Evolutionary conservation across 2,888 invertebrate genomes (phyloP).

Genomic region (Agonopterix heracliana): DNA sequence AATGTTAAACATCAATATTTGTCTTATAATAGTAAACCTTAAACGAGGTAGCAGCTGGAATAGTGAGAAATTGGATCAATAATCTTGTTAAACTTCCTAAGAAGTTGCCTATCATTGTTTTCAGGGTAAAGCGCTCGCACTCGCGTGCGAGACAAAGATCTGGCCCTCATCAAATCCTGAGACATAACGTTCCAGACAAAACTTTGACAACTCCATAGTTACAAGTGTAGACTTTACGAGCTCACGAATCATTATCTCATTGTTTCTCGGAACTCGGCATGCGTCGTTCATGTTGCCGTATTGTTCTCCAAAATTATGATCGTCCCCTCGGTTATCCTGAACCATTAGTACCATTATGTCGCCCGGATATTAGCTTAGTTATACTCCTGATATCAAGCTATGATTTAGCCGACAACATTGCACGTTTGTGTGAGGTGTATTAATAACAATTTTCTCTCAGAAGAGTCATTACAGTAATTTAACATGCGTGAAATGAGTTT

Average conservation of each 20-base stretch:
- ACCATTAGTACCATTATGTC: slow-evolving; percentile 62
- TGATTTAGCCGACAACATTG: slow-evolving; percentile 25
- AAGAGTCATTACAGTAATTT: slow-evolving; percentile 16
- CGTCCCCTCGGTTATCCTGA: slow-evolving; percentile 53
- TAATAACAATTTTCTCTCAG: slow-evolving; percentile 15
- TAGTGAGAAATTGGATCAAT: slow-evolving; percentile 1
- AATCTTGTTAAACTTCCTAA: slow-evolving; percentile 4
- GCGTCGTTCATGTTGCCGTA: slow-evolving; percentile 49
- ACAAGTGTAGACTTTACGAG: slow-evolving; percentile 51
- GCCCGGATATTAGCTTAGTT: slow-evolving; percentile 44
- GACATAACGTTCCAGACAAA: slow-evolving; percentile 28
- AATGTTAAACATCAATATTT: too few relatives aligned
- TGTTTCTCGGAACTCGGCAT: slow-evolving; percentile 53
- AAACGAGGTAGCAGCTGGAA: too few relatives aligned
- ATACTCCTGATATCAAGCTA: slow-evolving; percentile 29
- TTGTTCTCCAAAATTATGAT: slow-evolving; percentile 66
- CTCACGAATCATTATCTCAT: slow-evolving; percentile 64
- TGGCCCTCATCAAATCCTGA: slow-evolving; percentile 44
- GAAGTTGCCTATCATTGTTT: slow-evolving; percentile 7
- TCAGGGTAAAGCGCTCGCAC: slow-evolving; percentile 4
- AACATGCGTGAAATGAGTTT: slow-evolving; percentile 17
- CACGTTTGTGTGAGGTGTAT: slow-evolving; percentile 1
- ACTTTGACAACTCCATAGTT: slow-evolving; percentile 50
- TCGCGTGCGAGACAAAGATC: slow-evolving; percentile 17
- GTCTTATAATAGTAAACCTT: too few relatives aligned